Percentiles rank a stretch among this genome's conserved stretches.
Evolutionary conservation across 2,888 invertebrate species (phyloP).

Genomic region (Harpalus rufipes): DNA sequence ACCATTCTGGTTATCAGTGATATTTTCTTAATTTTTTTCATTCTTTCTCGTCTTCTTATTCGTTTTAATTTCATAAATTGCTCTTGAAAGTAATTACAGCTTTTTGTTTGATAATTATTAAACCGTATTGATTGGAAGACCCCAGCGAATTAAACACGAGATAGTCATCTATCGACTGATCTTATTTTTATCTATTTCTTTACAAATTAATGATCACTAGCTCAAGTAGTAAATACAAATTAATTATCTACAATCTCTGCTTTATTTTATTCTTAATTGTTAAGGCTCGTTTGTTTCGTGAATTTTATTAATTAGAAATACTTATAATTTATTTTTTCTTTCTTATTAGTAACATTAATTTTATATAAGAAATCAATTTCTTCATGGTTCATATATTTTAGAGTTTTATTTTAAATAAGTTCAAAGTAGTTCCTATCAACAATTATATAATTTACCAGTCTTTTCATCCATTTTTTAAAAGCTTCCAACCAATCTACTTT

Average conservation of each 20-base stretch:
- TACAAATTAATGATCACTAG: slow-evolving; percentile 15
- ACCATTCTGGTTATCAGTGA: slow-evolving; percentile 42
- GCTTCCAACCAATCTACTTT: too few species aligned
- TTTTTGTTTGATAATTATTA: slow-evolving; percentile 61
- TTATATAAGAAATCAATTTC: too few species aligned
- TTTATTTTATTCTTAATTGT: neutral
- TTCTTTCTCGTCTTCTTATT: slow-evolving; percentile 15
- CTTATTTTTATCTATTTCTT: slow-evolving; percentile 13
- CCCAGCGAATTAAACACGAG: slow-evolving; percentile 25
- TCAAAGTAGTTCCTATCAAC: too few species aligned
- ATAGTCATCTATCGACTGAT: slow-evolving; percentile 3
- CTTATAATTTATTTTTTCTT: too few species aligned
- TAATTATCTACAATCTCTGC: slow-evolving; percentile 3
- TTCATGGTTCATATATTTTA: too few species aligned
- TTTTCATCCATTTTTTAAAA: too few species aligned
- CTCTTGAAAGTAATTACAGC: slow-evolving; percentile 47
- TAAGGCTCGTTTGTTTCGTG: too few species aligned
- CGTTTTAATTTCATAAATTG: slow-evolving; percentile 49
- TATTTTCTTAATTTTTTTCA: slow-evolving; percentile 18
- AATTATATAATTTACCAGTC: too few species aligned
- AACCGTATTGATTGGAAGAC: slow-evolving; percentile 53
- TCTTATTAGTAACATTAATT: too few species aligned
- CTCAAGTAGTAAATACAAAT: slow-evolving; percentile 21
- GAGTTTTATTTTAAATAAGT: too few species aligned
- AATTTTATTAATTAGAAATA: too few species aligned